Base-by-base conservation (phyloP, 2,797 vertebrate genomes). In the Muraenolepis orangiensis region DNA sequence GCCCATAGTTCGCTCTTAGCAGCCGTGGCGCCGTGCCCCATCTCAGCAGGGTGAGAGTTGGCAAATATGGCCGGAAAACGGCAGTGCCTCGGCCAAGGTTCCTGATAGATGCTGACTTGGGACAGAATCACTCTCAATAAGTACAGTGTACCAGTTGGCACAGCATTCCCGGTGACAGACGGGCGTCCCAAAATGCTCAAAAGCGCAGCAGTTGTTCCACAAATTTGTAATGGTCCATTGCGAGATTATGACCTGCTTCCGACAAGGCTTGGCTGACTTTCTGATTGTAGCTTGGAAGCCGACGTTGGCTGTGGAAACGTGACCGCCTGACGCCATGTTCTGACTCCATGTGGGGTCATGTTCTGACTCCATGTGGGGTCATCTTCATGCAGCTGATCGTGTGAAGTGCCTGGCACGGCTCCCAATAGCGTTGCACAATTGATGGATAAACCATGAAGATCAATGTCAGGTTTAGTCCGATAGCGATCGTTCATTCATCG, bases 41-140 rank as follows among this genome's bases (percentile, higher is more conserved):
- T 76, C 75, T 84, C 79, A 79, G 85, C 78, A 80, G 80, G 80
- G 72, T 76, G 69, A 77, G 76, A 78, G 75, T 31, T 78, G 75
- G 74, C 29, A 69, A 72, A 69, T 69, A 20, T 90, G 89, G 86
- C 90, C 87, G 86, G 71, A 89, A 81, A 74, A 71, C 46, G 0
- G 76, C 69, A 38, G 74, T 20, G 1, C 76, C 74, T 80, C 74
- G 89, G 88, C 88, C 89, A 93, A 91, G 81, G 79, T 80, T 79
- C 81, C 82, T 87, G 87, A 92, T 89, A 85, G 87, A 91, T 93
- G 91, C 90, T 90, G 87, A 90, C 88, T 89, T 87, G 80, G 83
- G 73, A 82, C 81, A 80, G 85, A 86, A 89, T 92, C 86, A 88
- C 91, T 93, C 83, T 90, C 86, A 85, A 82, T 93, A 91, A 93